Conservation (phyloP, 64 coral and sea anemone species). For the Pocillopora damicornis region DNA sequence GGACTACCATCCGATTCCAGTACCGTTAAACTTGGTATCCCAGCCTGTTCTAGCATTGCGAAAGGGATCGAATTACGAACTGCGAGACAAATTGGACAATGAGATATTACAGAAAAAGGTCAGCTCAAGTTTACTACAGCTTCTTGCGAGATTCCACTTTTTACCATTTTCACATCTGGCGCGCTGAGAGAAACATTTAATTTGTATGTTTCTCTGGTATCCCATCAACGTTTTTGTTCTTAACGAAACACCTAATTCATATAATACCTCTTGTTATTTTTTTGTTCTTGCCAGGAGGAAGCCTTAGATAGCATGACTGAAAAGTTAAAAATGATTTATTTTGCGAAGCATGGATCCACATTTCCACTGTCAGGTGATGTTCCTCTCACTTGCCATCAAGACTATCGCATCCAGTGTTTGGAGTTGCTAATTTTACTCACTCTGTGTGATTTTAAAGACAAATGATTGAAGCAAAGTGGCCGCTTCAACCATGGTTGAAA, state of each 20-base stretch:
- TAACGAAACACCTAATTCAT: neutral
- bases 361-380: conserved; percentile 27
- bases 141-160: too few relatives aligned
- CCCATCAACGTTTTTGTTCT: too few relatives aligned
- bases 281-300: neutral
- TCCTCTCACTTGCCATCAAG: neutral
- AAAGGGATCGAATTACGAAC: neutral
- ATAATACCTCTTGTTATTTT: neutral
- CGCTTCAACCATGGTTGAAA: too few relatives aligned
- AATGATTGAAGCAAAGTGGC: too few relatives aligned
- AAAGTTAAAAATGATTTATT: conserved; percentile 27
- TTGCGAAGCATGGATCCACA: conserved; percentile 22
- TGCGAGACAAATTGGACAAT: neutral
- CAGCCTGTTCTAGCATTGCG: neutral
- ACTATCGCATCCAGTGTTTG: too few relatives aligned
- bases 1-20: conserved; percentile 19
- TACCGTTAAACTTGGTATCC: conserved; percentile 6
- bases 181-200: too few relatives aligned
- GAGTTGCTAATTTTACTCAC: too few relatives aligned
- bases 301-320: conserved; percentile 25
- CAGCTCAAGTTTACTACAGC: too few relatives aligned
- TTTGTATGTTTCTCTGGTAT: too few relatives aligned
- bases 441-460: too few relatives aligned
- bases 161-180: too few relatives aligned
- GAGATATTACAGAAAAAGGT: neutral